Base-by-base conservation (phyloP, 2,888 invertebrate species). In the Nasonovia ribisnigri region DNA sequence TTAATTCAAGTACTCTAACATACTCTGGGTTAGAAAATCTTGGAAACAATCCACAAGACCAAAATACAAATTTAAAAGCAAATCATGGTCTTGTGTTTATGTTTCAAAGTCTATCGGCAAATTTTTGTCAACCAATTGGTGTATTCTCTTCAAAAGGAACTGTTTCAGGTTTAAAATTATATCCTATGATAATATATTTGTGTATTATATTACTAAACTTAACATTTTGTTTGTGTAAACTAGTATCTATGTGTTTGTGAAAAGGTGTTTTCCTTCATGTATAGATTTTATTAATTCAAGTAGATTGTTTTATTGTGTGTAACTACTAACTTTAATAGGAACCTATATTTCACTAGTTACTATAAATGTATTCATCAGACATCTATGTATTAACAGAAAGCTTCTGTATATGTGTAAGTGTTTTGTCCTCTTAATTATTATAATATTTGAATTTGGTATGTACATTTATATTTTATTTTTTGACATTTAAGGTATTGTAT, bases 11-110 rank as follows among this genome's bases (percentile, higher is more conserved):
- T n/a, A 77, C 67, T n/a, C n/a, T 77, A 3, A 77, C 67, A 1
- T n/a, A 77, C 67, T 77, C 67, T 77, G 67, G n/a, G n/a, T 77
- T 77, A 77, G 67, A 77, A 77, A 77, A 77, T 77, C n/a, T 77
- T 77, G 67, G 67, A 36, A 77, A 77, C 13, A n/a, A 77, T n/a
- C 67, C 67, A n/a, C n/a, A 77, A n/a, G 67, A 77, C 67, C 67
- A 77, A 77, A 77, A 77, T 77, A 77, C 67, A 77, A 77, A 13
- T 77, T 77, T 36, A 29, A n/a, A n/a, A 77, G 67, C 67, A 77
- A 77, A 77, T n/a, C 67, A 77, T 77, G 67, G 67, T n/a, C 67
- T 77, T 77, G 67, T 77, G 67, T n/a, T 77, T 36, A 77, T 77
- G 67, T 77, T 77, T 1, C n/a, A 77, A 77, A 77, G 67, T 77